Percentiles rank a stretch among this genome's conserved stretches.
These are phyloP conservation scores for Drosophila neutralis DNA, from an alignment of 2,888 invertebrate genomes.

Conservation along the genomic window DNA sequence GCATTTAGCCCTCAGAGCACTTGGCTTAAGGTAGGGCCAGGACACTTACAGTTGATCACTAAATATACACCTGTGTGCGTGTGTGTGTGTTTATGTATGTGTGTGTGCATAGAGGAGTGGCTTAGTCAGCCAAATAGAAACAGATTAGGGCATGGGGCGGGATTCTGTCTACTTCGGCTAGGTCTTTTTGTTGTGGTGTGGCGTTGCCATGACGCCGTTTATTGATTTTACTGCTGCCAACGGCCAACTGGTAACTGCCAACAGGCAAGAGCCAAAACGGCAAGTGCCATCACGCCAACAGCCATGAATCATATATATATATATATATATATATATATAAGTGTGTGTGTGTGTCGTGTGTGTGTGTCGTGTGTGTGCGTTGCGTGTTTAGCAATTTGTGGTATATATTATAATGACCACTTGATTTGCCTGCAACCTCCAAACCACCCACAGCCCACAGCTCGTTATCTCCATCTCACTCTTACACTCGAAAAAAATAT, in stretches of 20 bases:
- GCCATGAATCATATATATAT: slow-evolving; percentile 64
- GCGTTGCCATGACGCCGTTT: slow-evolving; percentile 73
- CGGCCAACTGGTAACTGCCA: slow-evolving; percentile 28
- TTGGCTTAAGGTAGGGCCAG: slow-evolving; percentile 66
- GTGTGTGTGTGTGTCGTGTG: slow-evolving; percentile 8
- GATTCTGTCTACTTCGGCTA: slow-evolving; percentile 45
- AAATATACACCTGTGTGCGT: background rate
- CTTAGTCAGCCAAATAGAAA: slow-evolving; percentile 50
- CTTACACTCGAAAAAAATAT: slow-evolving; percentile 6
- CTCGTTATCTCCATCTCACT: slow-evolving; percentile 23
- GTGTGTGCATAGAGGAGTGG: slow-evolving; percentile 40
- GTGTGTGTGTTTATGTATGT: background rate
- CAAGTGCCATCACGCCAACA: slow-evolving; percentile 50
- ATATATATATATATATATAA: background rate
- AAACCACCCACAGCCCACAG: background rate
- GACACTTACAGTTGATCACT: slow-evolving; percentile 13
- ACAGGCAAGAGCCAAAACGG: slow-evolving; percentile 34
- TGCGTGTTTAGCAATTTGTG: slow-evolving; percentile 76
- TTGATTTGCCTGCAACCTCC: slow-evolving; percentile 63
- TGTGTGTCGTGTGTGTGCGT: slow-evolving; percentile 31
- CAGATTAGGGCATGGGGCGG: slow-evolving; percentile 38
- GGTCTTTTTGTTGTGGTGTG: slow-evolving; percentile 70
- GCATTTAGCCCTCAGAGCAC: slow-evolving; percentile 47
- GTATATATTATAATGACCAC: slow-evolving; percentile 77
- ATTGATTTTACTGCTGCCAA: slow-evolving; percentile 67